A percentile compares a stretch with the other conserved stretches of the same genome.
These are phyloP conservation scores for Pseudopipra pipra DNA, from an alignment of 2,113 vertebrate genomes.

Conservation along the genomic window DNA sequence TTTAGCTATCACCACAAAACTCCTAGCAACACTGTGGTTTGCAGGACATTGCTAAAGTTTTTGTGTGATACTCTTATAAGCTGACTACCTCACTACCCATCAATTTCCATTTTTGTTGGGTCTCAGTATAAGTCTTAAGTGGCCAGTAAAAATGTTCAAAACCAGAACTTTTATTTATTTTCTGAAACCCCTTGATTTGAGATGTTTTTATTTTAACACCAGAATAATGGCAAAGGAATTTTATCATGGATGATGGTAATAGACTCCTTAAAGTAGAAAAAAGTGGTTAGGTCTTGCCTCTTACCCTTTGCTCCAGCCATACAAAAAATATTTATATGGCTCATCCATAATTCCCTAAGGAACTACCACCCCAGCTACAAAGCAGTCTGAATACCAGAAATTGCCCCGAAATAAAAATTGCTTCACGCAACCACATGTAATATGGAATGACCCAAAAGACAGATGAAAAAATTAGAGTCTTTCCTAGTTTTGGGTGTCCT, in stretches of 20 bases:
- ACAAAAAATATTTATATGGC: background rate
- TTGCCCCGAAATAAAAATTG: background rate
- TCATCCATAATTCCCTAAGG: background rate
- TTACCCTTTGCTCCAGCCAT: background rate
- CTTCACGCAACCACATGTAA: background rate
- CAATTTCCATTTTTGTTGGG: background rate
- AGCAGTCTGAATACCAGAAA: background rate
- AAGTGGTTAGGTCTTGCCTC: background rate
- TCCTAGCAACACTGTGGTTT: background rate
- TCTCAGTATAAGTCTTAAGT: background rate
- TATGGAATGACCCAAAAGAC: background rate
- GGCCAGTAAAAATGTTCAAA: background rate
- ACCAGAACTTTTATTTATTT: background rate
- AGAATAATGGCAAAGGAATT: background rate
- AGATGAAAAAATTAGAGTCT: background rate
- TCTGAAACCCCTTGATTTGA: background rate
- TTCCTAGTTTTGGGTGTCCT: background rate
- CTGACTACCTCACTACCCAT: background rate
- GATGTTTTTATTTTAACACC: background rate
- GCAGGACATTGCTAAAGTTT: background rate
- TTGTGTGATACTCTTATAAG: background rate
- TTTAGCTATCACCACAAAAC: background rate
- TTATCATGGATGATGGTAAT: background rate
- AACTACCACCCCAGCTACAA: background rate
- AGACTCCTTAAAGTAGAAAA: background rate